Conservation (phyloP, 2,797 vertebrate genomes). For the Gouania willdenowi region DNA sequence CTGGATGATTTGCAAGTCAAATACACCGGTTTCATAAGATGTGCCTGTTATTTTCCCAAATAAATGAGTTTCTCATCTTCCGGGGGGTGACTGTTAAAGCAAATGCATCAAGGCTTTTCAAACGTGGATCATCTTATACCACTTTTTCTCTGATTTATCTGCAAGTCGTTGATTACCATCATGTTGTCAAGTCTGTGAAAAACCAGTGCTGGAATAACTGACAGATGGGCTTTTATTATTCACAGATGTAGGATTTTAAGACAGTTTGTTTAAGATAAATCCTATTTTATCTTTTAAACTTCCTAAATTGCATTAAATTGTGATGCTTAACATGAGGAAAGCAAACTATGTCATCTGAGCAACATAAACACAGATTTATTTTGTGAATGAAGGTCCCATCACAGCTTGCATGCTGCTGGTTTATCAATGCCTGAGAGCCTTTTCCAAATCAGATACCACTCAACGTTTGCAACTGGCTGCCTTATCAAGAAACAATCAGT, state of each 20-base stretch:
- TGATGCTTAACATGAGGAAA: slow-evolving; percentile 10
- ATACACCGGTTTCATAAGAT: slow-evolving; percentile 53
- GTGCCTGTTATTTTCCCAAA: slow-evolving; percentile 58
- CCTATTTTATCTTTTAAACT: slow-evolving; percentile 7
- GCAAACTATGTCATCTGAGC: slow-evolving; percentile 8
- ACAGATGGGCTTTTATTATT: slow-evolving; percentile 53
- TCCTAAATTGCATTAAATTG: slow-evolving; percentile 11
- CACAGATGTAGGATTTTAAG: slow-evolving; percentile 35
- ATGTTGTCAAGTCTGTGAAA: slow-evolving; percentile 42
- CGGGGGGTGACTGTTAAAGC: slow-evolving; percentile 42
- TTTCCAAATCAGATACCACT: slow-evolving; percentile 35
- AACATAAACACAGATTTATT: slow-evolving; percentile 9
- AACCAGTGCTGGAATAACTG: slow-evolving; percentile 16
- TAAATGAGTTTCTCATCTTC: slow-evolving; percentile 60
- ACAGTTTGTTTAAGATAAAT: slow-evolving; percentile 40
- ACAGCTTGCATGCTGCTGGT: background rate
- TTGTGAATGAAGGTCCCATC: slow-evolving; percentile 19
- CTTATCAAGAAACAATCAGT: slow-evolving; percentile 37
- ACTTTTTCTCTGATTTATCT: slow-evolving; percentile 64
- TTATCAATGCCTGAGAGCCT: slow-evolving; percentile 6
- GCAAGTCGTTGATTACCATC: slow-evolving; percentile 50
- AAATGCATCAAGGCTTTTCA: slow-evolving; percentile 57
- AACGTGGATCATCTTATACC: slow-evolving; percentile 61
- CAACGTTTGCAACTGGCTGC: slow-evolving; percentile 15
- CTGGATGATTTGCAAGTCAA: slow-evolving; percentile 70